Evolutionary conservation across 1,140 invertebrate genomes (phyloP), one percentile per base, ranked within the genome.

Genomic region (Drosophila virilis): DNA sequence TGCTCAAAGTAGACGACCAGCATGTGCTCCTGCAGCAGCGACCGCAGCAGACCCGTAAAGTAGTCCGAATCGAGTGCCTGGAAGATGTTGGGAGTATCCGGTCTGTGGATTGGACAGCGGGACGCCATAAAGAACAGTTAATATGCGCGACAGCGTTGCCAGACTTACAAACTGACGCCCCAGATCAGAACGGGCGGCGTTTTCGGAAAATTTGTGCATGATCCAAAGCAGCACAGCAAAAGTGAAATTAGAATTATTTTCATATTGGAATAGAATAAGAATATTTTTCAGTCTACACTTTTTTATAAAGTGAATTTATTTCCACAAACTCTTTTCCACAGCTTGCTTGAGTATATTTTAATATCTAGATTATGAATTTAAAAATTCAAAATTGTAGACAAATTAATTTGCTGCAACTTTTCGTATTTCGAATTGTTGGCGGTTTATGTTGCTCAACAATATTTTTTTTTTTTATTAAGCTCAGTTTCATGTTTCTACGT

Each of bases 101-200:
- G 42, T 5, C 78, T 86, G 62, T 5, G 15, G 32, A 17, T 45
- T 28, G 37, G 46, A 10, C 5, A 8, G n/a, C 1, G 5, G 22
- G 4, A 52, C 6, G 4, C 5, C 4, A 17, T 54, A 6, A 6
- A 15, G 3, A 17, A n/a, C 12, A n/a, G 8, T 9, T 9, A 1
- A 2, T 9, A 1, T 45, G 6, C 22, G 22, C 22, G 4, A 28
- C 15, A 35, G 8, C 28, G n/a, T 6, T 22, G 2, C 10, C 33
- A 33, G 2, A 89, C 84, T 89, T 43, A 88, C 84, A 67, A 50
- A 6, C 70, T n/a, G 0, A 8, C 37, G n/a, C 84, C 84, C 84
- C 77, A 88, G 5, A 88, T 66, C 0, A 88, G 1, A 10, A 68
- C 77, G 12, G 84, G 84, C 8, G 82, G 82, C 0, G 76, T 55